Percentiles rank a stretch among this genome's conserved stretches.
Evolutionary conservation across 2,113 vertebrate species (phyloP).

Genomic region (Elachura formosa): DNA sequence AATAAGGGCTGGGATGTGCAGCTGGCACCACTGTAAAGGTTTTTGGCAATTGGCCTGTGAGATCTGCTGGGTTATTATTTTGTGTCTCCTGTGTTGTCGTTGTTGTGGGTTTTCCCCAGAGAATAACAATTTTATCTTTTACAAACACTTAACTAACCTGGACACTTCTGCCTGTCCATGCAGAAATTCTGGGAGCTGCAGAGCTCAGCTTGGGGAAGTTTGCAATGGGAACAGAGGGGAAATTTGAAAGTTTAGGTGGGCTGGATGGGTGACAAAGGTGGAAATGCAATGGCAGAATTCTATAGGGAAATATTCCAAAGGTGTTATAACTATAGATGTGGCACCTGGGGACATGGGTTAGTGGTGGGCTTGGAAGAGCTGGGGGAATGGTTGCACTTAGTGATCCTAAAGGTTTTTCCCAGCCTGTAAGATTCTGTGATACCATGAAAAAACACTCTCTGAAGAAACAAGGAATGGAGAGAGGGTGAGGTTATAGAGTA

Average conservation of each 20-base stretch:
- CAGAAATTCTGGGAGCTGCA: constrained; percentile 30
- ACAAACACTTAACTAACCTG: constrained; percentile 57
- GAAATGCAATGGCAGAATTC: not conserved
- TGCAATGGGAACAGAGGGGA: not conserved
- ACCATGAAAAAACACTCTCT: not conserved
- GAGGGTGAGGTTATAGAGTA: not conserved
- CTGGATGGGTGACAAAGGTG: not conserved
- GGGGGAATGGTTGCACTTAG: not conserved
- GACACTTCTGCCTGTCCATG: not conserved
- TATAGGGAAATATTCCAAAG: not conserved
- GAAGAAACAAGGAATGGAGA: not conserved
- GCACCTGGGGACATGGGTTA: not conserved
- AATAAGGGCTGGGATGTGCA: constrained; percentile 20
- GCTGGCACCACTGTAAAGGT: not conserved
- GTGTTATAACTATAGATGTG: not conserved
- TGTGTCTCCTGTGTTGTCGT: not conserved
- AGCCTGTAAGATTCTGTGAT: not conserved
- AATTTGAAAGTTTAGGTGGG: not conserved
- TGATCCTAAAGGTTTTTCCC: not conserved
- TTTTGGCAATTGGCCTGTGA: constrained; percentile 51
- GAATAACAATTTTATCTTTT: constrained; percentile 65
- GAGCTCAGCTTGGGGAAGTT: not conserved
- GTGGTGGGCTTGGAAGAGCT: not conserved
- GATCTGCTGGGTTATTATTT: constrained; percentile 23
- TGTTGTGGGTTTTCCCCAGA: not conserved